These are phyloP conservation scores for Drosophila subobscura DNA, from an alignment of 1,140 invertebrate species.

Conservation along the genomic window DNA sequence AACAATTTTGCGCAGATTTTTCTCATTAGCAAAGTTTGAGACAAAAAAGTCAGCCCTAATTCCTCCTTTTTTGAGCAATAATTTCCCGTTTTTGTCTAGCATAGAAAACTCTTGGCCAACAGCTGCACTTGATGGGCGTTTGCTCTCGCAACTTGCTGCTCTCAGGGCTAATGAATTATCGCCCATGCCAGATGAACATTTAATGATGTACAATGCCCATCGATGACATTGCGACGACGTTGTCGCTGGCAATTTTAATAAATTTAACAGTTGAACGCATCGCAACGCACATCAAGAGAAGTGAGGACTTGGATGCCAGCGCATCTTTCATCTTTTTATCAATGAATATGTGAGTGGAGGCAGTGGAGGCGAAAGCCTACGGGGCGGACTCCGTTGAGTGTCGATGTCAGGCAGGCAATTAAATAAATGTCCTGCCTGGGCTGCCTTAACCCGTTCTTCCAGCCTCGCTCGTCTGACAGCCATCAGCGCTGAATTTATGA, in stretches of 20 bases:
- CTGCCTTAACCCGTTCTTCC: conserved; percentile 24
- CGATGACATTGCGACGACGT: conserved; percentile 53
- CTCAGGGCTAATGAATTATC: conserved; percentile 65
- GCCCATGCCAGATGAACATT: conserved; percentile 74
- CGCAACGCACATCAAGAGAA: conserved; percentile 13
- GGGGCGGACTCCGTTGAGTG: conserved; percentile 31
- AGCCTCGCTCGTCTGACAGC: conserved; percentile 64
- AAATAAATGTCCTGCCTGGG: conserved; percentile 68
- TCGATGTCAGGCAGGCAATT: conserved; percentile 65
- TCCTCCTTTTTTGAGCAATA: conserved; percentile 19
- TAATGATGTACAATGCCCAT: conserved; percentile 72
- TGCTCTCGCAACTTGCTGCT: conserved; percentile 1
- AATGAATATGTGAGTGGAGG: too few species aligned
- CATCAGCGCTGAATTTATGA: conserved; percentile 76
- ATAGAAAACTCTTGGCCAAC: conserved; percentile 27
- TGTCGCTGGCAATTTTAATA: conserved; percentile 75
- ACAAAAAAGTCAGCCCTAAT: conserved; percentile 4
- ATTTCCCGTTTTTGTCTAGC: conserved; percentile 35
- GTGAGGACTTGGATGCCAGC: conserved; percentile 38
- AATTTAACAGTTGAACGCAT: conserved; percentile 75
- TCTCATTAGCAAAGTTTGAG: conserved; percentile 12
- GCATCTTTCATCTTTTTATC: conserved; percentile 74
- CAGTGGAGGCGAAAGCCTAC: background rate
- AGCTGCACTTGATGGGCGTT: conserved; percentile 64
- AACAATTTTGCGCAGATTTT: too few species aligned